phyloP scores from a whole-genome alignment of 2,113 vertebrate genomes.

The Ctenomys sociabilis region DNA sequence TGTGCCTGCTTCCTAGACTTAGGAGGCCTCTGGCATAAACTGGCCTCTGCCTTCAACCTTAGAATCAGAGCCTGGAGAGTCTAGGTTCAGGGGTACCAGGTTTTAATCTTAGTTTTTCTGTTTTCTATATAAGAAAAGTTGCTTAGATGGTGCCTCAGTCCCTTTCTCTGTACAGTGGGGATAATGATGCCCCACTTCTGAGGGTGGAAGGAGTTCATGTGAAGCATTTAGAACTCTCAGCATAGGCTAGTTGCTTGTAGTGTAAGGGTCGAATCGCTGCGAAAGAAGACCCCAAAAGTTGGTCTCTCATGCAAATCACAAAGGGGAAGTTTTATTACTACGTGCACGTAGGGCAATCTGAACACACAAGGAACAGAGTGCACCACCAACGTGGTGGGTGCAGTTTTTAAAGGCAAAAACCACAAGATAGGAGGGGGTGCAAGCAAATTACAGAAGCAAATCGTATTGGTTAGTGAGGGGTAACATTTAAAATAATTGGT shows the following conservation, averaged over 20 bases:
- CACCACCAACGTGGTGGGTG: too few relatives aligned
- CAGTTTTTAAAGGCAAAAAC: too few relatives aligned
- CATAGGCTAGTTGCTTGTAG: accelerated
- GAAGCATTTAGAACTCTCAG: not conserved
- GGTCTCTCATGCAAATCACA: too few relatives aligned
- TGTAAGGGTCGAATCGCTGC: too few relatives aligned
- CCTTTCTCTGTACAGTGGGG: not conserved
- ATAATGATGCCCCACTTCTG: not conserved
- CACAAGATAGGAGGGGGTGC: too few relatives aligned
- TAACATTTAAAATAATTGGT: too few relatives aligned
- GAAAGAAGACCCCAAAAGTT: too few relatives aligned
- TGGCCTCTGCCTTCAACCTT: not conserved
- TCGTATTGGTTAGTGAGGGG: too few relatives aligned
- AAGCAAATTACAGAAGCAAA: too few relatives aligned
- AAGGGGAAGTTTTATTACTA: too few relatives aligned
- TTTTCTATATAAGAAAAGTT: not conserved
- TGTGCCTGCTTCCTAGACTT: not conserved
- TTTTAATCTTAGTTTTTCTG: not conserved
- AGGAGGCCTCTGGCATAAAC: not conserved
- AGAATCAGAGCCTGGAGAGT: not conserved
- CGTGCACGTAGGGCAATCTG: too few relatives aligned
- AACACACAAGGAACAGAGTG: too few relatives aligned
- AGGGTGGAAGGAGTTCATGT: not conserved
- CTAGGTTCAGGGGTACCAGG: not conserved
- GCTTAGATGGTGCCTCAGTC: not conserved